Evolutionary conservation across 2,797 vertebrate genomes (phyloP).

Genomic region (Podarcis siculus): DNA sequence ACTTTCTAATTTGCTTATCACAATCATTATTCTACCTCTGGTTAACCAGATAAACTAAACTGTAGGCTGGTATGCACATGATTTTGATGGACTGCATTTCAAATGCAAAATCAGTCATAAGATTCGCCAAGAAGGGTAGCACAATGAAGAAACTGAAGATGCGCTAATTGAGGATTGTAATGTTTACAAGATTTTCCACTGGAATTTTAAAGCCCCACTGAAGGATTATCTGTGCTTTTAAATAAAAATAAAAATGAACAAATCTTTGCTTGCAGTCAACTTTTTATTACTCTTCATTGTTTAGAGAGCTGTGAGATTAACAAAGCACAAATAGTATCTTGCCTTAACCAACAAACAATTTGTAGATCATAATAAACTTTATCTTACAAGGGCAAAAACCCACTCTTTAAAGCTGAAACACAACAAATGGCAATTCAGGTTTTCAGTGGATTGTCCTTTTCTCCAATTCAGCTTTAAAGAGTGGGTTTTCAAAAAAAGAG

Average conservation of each 20-base stretch:
- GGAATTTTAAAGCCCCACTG: constrained; percentile 11
- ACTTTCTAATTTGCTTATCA: no score
- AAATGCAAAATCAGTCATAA: not conserved
- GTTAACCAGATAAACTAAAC: no score
- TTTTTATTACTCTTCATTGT: constrained; percentile 7
- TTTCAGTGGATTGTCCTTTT: no score
- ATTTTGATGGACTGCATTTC: not conserved
- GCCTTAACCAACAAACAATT: not conserved
- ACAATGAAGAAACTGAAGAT: constrained; percentile 6
- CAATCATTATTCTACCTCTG: no score
- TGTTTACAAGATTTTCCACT: constrained; percentile 12
- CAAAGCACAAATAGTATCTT: not conserved
- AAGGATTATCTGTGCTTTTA: constrained; percentile 10
- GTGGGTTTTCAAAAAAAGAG: no score
- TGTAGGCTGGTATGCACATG: no score
- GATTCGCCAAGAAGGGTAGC: not conserved
- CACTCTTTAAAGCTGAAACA: no score
- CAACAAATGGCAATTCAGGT: no score
- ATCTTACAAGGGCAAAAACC: not conserved
- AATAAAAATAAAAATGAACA: fast-evolving
- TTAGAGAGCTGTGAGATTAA: not conserved
- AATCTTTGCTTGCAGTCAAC: not conserved
- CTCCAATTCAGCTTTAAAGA: no score
- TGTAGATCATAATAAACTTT: not conserved
- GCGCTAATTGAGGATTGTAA: not conserved